Evolutionary conservation across 2,797 vertebrate genomes (phyloP), one percentile per base, ranked within the genome.

Genomic region (Cephalopachus bancanus): DNA sequence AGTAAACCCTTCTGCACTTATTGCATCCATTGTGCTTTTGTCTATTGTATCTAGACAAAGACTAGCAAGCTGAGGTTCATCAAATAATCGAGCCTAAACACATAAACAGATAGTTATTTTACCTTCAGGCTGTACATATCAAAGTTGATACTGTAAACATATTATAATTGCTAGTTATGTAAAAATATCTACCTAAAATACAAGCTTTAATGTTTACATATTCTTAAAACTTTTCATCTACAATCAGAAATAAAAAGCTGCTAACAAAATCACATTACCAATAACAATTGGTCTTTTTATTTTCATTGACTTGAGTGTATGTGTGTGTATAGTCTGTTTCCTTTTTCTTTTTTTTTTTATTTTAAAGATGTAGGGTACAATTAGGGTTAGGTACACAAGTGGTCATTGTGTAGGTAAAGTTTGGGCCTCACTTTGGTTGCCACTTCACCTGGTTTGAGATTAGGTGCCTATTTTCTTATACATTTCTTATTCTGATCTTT

Each of bases 1-100:
- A 3, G 99, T 99, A 95, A 99, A 99, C 22, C 99, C 99, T 97
- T 99, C 99, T 7, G 99, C 99, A 88, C 98, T 99, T 89, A 99
- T 98, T 17, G 99, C 99, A 97, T 99, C 99, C 97, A 98, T 88
- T 0, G 98, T 99, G 72, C 97, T 98, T 96, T 98, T 99, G 98
- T 99, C 99, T 97, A 99, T 98, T 4, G 98, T 99, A 90, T 99
- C 99, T 1, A 99, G 98, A 96, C 99, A 99, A n/a, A 99, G 98
- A 89, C 98, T 99, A 22, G 99, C 99, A 84, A 99, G 98, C 95
- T 99, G 99, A 83, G 99, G 99, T 95, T 99, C 99, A 97, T 99
- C 99, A 97, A 99, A 99, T 83, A 99, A 97, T 91, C 99, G 98
- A 86, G 99, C 99, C 99, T 99, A 93, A 55, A 97, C 96, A 95